Conservation (phyloP, 2,797 vertebrate genomes). For the Leucoraja ocellata region DNA sequence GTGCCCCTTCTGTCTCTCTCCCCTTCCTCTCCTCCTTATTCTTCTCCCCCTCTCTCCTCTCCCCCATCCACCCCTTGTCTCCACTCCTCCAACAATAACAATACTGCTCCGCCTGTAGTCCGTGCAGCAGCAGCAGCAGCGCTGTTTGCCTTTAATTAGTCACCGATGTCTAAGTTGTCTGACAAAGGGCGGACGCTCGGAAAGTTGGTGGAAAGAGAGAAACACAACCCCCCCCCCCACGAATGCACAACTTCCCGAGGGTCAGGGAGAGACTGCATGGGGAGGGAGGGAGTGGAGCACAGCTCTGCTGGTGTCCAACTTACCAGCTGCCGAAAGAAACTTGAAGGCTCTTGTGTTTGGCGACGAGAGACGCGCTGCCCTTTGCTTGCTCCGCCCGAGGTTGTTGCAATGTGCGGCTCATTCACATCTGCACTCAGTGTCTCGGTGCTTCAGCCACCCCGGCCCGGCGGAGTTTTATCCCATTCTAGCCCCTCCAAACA, state of each 20-base stretch:
- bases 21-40: too few relatives aligned
- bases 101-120: not conserved
- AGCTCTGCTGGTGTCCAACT: constrained; percentile 16
- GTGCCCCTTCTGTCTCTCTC: too few relatives aligned
- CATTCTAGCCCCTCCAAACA: not conserved
- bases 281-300: not conserved
- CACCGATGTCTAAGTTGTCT: not conserved
- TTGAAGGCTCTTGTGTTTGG: not conserved
- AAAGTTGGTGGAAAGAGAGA: not conserved
- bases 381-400: not conserved
- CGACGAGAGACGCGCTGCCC: too few relatives aligned
- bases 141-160: not conserved
- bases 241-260: not conserved
- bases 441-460: not conserved
- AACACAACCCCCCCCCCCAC: too few relatives aligned
- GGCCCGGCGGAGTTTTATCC: not conserved
- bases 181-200: not conserved
- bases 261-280: too few relatives aligned
- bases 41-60: not conserved
- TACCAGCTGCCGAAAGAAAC: not conserved
- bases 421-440: not conserved
- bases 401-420: too few relatives aligned
- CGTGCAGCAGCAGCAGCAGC: not conserved
- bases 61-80: not conserved
- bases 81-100: not conserved